Conservation (phyloP, 92 coral and sea anemone species). For the Pocillopora grandis region DNA sequence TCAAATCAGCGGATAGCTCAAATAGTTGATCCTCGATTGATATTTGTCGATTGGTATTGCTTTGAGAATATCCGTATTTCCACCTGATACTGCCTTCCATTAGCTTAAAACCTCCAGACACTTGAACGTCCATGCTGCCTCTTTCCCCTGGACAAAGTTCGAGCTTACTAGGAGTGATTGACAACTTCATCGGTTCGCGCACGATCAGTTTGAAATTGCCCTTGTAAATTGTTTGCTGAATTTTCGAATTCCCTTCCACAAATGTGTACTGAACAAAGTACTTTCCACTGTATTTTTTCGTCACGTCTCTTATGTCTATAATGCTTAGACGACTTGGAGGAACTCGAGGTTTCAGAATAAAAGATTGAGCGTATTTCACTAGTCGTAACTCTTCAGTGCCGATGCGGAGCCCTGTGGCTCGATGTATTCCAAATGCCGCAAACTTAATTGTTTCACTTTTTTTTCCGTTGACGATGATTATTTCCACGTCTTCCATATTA, state of each 20-base stretch:
- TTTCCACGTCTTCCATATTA: slow-evolving; percentile 65
- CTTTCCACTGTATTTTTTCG: slow-evolving; percentile 57
- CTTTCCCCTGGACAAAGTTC: slow-evolving; percentile 65
- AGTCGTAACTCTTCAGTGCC: slow-evolving; percentile 40
- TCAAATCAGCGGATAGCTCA: slow-evolving; percentile 68
- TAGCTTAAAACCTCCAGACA: slow-evolving; percentile 71
- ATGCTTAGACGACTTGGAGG: slow-evolving; percentile 64
- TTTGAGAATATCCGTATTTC: slow-evolving; percentile 63
- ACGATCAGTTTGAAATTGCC: slow-evolving; percentile 76
- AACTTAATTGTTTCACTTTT: slow-evolving; percentile 58
- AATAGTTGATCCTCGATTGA: slow-evolving; percentile 61
- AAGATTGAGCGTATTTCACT: slow-evolving; percentile 43
- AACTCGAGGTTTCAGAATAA: slow-evolving; percentile 16
- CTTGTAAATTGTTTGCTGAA: slow-evolving; percentile 67
- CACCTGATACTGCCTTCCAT: slow-evolving; percentile 66
- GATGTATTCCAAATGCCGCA: slow-evolving; percentile 92
- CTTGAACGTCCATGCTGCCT: slow-evolving; percentile 52
- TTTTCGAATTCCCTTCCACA: slow-evolving; percentile 73
- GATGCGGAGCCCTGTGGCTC: slow-evolving; percentile 58
- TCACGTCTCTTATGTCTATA: slow-evolving; percentile 37
- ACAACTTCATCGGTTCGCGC: slow-evolving; percentile 63
- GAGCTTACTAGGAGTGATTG: slow-evolving; percentile 56
- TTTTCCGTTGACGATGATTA: slow-evolving; percentile 67
- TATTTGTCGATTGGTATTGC: slow-evolving; percentile 37
- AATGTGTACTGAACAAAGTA: slow-evolving; percentile 74